Evolutionary conservation across 2,113 vertebrate species (phyloP).

Genomic region (Malurus alboscapulatus): DNA sequence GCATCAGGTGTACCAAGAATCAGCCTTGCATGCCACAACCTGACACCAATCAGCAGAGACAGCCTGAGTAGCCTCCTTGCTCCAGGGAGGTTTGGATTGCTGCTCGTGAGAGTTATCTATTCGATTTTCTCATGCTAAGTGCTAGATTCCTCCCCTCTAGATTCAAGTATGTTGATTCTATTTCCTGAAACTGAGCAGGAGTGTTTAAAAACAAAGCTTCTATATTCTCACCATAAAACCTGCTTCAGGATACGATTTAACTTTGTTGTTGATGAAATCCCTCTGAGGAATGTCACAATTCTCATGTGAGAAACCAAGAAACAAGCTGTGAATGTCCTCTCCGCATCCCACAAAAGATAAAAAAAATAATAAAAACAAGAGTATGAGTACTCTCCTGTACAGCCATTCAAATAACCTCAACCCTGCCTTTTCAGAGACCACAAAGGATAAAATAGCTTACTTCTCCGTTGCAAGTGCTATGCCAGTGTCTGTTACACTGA

Average conservation of each 20-base stretch:
- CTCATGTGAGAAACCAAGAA: not conserved
- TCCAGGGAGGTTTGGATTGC: not conserved
- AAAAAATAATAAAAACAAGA: not conserved
- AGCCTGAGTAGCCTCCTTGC: accelerated
- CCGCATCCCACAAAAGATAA: not conserved
- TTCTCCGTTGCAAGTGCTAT: not conserved
- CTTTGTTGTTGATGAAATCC: not conserved
- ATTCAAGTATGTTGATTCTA: not conserved
- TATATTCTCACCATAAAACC: not conserved
- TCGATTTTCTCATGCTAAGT: not conserved
- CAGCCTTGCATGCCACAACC: not conserved
- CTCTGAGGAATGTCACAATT: not conserved
- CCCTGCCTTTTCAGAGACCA: not conserved
- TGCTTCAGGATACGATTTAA: not conserved
- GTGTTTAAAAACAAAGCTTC: not conserved
- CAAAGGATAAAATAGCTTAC: not conserved
- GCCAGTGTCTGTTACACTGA: not conserved
- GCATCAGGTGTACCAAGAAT: not conserved
- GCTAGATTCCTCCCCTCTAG: not conserved
- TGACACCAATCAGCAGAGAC: not conserved
- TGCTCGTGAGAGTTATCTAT: not conserved
- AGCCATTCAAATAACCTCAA: not conserved
- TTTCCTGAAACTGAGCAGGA: not conserved
- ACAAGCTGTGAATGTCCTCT: not conserved
- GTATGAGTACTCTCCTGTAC: not conserved